Percentiles rank a stretch among this genome's conserved stretches.
These are phyloP conservation scores for Mormyrus iriodes DNA, from an alignment of 2,113 vertebrate genomes.

Conservation along the genomic window DNA sequence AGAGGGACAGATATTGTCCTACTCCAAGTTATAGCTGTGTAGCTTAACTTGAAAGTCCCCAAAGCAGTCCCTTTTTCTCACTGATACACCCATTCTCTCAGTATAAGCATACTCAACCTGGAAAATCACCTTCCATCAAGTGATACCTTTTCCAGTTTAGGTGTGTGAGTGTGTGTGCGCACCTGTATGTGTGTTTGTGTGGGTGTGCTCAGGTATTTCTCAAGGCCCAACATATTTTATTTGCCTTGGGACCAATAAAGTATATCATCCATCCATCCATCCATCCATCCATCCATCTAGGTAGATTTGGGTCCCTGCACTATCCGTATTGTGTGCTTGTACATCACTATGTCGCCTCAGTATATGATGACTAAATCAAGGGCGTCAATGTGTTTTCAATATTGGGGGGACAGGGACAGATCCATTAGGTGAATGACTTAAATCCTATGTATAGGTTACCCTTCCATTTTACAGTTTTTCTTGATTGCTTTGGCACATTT, in stretches of 20 bases:
- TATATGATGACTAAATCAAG: not conserved
- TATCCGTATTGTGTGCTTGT: not conserved
- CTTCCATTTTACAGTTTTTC: not conserved
- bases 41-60: not conserved
- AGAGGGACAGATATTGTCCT: not conserved
- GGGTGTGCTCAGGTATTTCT: no score
- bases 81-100: not conserved
- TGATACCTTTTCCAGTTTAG: not conserved
- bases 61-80: not conserved
- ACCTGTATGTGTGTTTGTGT: not conserved
- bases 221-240: no score
- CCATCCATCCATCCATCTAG: not conserved
- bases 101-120: not conserved
- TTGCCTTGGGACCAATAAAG: not conserved
- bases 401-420: no score
- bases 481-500: not conserved
- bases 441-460: no score
- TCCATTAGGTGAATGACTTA: no score
- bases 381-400: not conserved
- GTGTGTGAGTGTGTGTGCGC: not conserved
- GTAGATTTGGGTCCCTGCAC: not conserved
- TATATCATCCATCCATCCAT: not conserved
- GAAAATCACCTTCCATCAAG: not conserved
- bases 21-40: not conserved
- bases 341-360: not conserved